Base-by-base conservation (phyloP, 2,888 invertebrate genomes). In the Corbicula japonica region DNA sequence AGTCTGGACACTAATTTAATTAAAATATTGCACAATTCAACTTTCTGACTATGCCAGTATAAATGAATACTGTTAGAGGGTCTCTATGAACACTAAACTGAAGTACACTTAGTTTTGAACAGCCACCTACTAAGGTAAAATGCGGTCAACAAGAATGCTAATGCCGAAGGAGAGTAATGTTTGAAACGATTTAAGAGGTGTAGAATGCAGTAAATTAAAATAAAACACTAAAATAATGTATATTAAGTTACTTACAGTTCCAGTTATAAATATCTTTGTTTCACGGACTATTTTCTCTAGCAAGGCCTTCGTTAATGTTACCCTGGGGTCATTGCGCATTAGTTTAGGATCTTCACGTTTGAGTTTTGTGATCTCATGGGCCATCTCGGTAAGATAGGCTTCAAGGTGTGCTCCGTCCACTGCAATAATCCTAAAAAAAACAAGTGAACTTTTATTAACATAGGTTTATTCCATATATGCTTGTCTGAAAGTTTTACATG, bases 391-490 rank as follows among this genome's bases (percentile, higher is more conserved):
- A 5, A 79, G 15, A 34, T 79, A 79, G 5, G 75, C 79, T n/a
- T 79, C 79, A 0, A 79, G 75, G 26, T 79, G 79, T 34, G 79
- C 50, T 2, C 74, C 74, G 32, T 79, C 79, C 18, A 79, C 71
- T 34, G 54, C 41, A 15, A 77, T 72, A 18, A 30, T 38, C 41
- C 70, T 70, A n/a, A 34, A 50, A n/a, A n/a, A n/a, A n/a, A n/a
- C n/a, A n/a, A n/a, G n/a, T n/a, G n/a, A n/a, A n/a, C n/a, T n/a
- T n/a, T n/a, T n/a, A n/a, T n/a, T n/a, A n/a, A n/a, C n/a, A n/a
- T n/a, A n/a, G n/a, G n/a, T n/a, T n/a, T n/a, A n/a, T n/a, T n/a
- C n/a, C n/a, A n/a, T n/a, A n/a, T n/a, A n/a, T n/a, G n/a, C n/a
- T n/a, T n/a, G n/a, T n/a, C n/a, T n/a, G n/a, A n/a, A n/a, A n/a